These are phyloP conservation scores for Crotalus helleri DNA, from an alignment of 2,113 vertebrate genomes.

Conservation along the genomic window DNA sequence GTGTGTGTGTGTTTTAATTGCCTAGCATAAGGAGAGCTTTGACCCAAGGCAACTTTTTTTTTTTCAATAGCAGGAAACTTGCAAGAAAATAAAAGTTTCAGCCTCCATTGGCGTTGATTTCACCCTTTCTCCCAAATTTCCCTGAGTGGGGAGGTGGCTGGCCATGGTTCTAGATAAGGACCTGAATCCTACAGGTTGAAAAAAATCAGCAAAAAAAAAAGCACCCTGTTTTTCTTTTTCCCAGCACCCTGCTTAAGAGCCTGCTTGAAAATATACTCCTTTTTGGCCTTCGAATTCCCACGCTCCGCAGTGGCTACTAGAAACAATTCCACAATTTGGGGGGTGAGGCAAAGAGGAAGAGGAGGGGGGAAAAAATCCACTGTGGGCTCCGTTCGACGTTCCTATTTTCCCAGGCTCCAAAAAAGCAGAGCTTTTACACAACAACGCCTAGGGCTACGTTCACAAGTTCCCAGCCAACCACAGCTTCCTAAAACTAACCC, in stretches of 20 bases:
- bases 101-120: background rate
- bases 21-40: background rate
- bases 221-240: no score
- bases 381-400: no score
- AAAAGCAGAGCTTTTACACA: no score
- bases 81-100: background rate
- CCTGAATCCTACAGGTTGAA: background rate
- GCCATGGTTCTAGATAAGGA: background rate
- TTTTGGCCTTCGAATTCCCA: background rate
- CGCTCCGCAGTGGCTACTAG: background rate
- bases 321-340: background rate
- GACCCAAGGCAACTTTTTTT: background rate
- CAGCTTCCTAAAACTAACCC: no score
- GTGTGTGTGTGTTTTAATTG: background rate
- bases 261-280: no score
- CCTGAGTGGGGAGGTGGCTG: no score
- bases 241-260: no score
- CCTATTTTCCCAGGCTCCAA: no score
- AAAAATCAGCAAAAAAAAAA: no score
- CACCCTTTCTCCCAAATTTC: background rate
- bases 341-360: no score
- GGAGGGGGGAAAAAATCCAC: background rate
- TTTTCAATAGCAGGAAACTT: background rate
- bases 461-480: no score
- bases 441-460: no score